phyloP scores from a whole-genome alignment of 2,888 invertebrate species.

The Amphipoea oculea region DNA sequence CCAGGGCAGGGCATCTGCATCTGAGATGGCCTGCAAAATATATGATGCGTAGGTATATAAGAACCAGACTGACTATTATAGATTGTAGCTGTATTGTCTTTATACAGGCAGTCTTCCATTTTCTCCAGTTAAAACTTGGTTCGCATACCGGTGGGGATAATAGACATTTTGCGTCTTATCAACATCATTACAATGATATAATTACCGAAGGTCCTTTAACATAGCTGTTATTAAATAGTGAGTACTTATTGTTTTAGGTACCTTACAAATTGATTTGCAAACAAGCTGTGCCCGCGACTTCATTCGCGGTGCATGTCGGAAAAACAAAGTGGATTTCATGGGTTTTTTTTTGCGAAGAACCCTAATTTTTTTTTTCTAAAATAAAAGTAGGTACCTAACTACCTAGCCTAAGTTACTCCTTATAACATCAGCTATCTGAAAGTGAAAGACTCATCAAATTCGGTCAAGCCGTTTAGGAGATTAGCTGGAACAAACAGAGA shows the following conservation, averaged over 20 bases:
- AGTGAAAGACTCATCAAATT: not conserved
- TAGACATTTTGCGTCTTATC: not conserved
- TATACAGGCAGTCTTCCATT: not conserved
- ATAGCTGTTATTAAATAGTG: not conserved
- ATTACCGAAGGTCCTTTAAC: not conserved
- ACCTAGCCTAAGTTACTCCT: no score
- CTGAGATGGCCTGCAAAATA: no score
- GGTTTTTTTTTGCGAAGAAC: no score
- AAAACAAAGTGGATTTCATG: not conserved
- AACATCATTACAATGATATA: not conserved
- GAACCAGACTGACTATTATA: not conserved
- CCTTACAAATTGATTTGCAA: not conserved
- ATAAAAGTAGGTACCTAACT: no score
- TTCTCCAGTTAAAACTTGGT: not conserved
- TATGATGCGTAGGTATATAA: not conserved
- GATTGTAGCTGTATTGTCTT: not conserved
- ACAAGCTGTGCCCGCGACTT: not conserved
- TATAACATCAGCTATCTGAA: not conserved
- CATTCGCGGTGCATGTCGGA: not conserved
- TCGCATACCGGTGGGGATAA: no score
- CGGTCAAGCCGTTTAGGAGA: no score
- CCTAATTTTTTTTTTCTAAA: no score
- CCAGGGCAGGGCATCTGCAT: no score
- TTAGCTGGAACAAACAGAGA: no score
- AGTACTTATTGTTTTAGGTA: not conserved